Conservation (phyloP, 2,888 invertebrate species). For the Volucella zonaria region DNA sequence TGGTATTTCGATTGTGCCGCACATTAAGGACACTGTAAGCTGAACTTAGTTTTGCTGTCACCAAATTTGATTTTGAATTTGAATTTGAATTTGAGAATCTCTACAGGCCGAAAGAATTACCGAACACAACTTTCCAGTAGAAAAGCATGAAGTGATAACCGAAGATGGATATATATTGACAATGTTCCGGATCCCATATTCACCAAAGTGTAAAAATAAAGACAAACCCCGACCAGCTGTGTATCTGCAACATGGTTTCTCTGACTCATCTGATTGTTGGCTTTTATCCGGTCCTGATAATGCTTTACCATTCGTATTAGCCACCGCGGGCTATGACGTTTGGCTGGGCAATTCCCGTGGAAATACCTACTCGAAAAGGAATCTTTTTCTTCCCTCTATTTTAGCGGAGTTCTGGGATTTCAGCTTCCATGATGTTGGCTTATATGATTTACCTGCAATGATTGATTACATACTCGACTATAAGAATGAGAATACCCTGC, state of each 20-base stretch:
- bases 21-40: no score
- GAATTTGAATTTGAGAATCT: no score
- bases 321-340: slow-evolving; percentile 88
- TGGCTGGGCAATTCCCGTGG: slow-evolving; percentile 93
- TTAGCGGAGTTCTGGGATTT: slow-evolving; percentile 86
- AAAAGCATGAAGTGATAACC: slow-evolving; percentile 88
- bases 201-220: slow-evolving; percentile 70
- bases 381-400: slow-evolving; percentile 82
- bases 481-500: slow-evolving; percentile 85
- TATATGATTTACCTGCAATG: slow-evolving; percentile 90
- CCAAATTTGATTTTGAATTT: no score
- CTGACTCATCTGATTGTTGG: slow-evolving; percentile 89
- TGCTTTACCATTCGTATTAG: slow-evolving; percentile 83
- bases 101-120: slow-evolving; percentile 72
- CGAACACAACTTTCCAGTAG: slow-evolving; percentile 84
- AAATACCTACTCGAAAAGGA: slow-evolving; percentile 85
- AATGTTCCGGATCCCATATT: slow-evolving; percentile 89
- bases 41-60: no score
- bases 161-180: slow-evolving; percentile 92
- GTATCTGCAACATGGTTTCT: slow-evolving; percentile 87
- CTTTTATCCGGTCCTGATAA: slow-evolving; percentile 87
- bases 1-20: no score
- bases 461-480: slow-evolving; percentile 86
- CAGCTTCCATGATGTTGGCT: slow-evolving; percentile 89
- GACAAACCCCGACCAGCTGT: slow-evolving; percentile 79